These are phyloP conservation scores for Drosophila parthenogenetica DNA, from an alignment of 2,888 invertebrate species.

Conservation along the genomic window DNA sequence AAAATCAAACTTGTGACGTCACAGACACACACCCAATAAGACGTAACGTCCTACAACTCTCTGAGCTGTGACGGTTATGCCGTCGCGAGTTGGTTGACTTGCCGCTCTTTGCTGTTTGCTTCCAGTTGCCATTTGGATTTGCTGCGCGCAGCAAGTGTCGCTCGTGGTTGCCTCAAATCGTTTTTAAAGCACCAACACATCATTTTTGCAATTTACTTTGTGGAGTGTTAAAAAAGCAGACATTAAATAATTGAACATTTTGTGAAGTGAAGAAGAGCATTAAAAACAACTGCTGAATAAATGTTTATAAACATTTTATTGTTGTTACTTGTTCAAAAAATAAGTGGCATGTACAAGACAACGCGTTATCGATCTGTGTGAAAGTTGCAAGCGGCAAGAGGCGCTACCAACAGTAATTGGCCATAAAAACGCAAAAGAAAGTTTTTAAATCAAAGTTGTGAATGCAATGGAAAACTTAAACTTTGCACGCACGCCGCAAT, in stretches of 20 bases:
- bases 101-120: slow-evolving; percentile 48
- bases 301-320: slow-evolving; percentile 11
- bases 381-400: slow-evolving; percentile 56
- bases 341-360: slow-evolving; percentile 31
- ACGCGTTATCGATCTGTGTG: slow-evolving; percentile 70
- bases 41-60: slow-evolving; percentile 27
- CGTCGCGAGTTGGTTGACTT: slow-evolving; percentile 26
- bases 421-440: slow-evolving; percentile 56
- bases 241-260: slow-evolving; percentile 17
- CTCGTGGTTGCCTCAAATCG: slow-evolving; percentile 28
- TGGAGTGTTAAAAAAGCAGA: slow-evolving; percentile 2
- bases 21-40: slow-evolving; percentile 12
- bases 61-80: slow-evolving; percentile 28
- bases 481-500: slow-evolving; percentile 83
- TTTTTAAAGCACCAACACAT: slow-evolving; percentile 9
- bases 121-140: slow-evolving; percentile 68
- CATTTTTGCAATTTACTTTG: slow-evolving; percentile 28
- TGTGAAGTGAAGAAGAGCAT: slow-evolving; percentile 7
- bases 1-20: slow-evolving; percentile 35
- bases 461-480: slow-evolving; percentile 83
- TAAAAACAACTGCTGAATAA: background rate
- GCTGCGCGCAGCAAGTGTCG: slow-evolving; percentile 68
- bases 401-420: slow-evolving; percentile 43
- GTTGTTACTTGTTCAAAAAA: slow-evolving; percentile 2
- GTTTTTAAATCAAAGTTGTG: slow-evolving; percentile 58